Conservation (phyloP, 2,888 invertebrate genomes). For the Apantesis nais region DNA sequence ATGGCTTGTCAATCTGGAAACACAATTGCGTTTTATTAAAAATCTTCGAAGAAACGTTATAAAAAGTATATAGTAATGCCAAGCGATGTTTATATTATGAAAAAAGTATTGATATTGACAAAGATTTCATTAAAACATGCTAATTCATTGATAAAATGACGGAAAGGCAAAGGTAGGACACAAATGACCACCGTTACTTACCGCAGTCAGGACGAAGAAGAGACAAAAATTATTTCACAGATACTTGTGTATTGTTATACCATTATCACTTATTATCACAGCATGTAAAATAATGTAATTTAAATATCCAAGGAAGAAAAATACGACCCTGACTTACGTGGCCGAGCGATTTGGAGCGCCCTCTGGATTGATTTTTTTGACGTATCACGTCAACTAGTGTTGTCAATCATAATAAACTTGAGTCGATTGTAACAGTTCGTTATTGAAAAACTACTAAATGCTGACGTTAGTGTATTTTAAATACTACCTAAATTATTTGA, state of each 20-base stretch:
- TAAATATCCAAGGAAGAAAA: slow-evolving; percentile 74
- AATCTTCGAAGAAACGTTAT: slow-evolving; percentile 21
- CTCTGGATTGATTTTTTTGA: slow-evolving; percentile 80
- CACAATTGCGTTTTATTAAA: slow-evolving; percentile 47
- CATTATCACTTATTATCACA: slow-evolving; percentile 77
- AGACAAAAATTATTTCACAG: slow-evolving; percentile 65
- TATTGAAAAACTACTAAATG: neutral
- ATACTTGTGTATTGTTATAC: slow-evolving; percentile 67
- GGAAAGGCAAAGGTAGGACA: slow-evolving; percentile 64
- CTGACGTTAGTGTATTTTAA: too few relatives aligned
- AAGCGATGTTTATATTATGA: slow-evolving; percentile 63
- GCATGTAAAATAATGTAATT: slow-evolving; percentile 69
- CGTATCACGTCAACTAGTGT: slow-evolving; percentile 63
- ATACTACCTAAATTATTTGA: too few relatives aligned
- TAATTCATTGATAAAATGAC: slow-evolving; percentile 76
- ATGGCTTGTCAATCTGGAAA: slow-evolving; percentile 80
- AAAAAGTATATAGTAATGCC: slow-evolving; percentile 21
- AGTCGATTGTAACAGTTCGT: slow-evolving; percentile 2
- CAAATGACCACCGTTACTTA: slow-evolving; percentile 56
- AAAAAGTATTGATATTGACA: slow-evolving; percentile 63
- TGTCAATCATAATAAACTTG: neutral
- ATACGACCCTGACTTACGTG: slow-evolving; percentile 85
- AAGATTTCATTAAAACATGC: slow-evolving; percentile 76
- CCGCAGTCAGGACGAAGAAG: slow-evolving; percentile 61
- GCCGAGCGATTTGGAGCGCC: slow-evolving; percentile 82